Evolutionary conservation across 2,797 vertebrate species (phyloP), one percentile per base, ranked within the genome.

Genomic region (Knipowitschia caucasica): DNA sequence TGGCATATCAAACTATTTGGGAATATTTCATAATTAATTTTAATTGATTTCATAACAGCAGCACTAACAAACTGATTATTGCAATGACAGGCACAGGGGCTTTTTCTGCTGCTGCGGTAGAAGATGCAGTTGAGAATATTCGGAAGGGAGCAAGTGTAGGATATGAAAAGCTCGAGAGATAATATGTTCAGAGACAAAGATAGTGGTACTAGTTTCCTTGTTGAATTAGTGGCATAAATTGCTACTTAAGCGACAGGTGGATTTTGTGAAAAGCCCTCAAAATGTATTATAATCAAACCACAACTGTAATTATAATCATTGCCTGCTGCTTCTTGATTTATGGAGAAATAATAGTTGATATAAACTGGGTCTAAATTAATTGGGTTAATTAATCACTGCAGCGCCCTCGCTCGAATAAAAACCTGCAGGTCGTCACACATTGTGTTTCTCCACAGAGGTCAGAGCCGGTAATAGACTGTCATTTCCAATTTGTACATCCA

Each of bases 321-420:
- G 59, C 80, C 86, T 75, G 80, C 81, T 80, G 74, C 79, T 72
- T 72, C 30, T 23, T 81, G 83, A 87, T 81, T 88, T 87, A 87
- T 89, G 52, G 60, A 77, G 79, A 74, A 89, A 86, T 85, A 84
- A 88, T 89, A 82, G 80, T 89, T 85, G 78, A 72, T 77, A 86
- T 89, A 86, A 88, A 88, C 80, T 83, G 86, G 74, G 84, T 87
- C 69, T 81, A 81, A 89, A 87, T 88, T 82, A 89, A 89, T 86
- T 85, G 71, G 77, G 80, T 88, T 88, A 86, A 89, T 89, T 88
- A 88, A 89, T 89, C 88, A 89, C 78, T 56, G 39, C 56, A 15
- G 67, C 55, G 69, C 71, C 71, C 56, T 72, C 50, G 60, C 62
- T 68, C 61, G 59, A 75, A 78, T 73, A 81, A 80, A 82, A 77